A percentile compares a stretch with the other conserved stretches of the same genome.
These are phyloP conservation scores for Euura lappo DNA, from an alignment of 1,140 invertebrate genomes.

Conservation along the genomic window DNA sequence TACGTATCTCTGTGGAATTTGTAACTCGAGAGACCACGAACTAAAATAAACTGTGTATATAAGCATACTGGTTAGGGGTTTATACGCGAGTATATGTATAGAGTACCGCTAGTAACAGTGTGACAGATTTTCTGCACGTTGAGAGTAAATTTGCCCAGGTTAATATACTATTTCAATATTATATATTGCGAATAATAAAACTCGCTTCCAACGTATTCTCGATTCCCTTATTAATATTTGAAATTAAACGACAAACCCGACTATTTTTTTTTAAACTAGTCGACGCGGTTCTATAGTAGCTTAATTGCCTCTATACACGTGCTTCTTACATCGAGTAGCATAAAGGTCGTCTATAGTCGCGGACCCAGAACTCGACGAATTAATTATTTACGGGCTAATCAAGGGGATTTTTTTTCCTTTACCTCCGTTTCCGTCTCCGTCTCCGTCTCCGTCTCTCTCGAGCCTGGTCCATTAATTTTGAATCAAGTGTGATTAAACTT, in stretches of 20 bases:
- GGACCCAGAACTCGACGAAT: not conserved
- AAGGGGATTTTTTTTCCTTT: not conserved
- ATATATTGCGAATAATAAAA: not conserved
- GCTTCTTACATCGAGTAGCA: too few species aligned
- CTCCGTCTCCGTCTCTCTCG: not conserved
- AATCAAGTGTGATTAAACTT: not conserved
- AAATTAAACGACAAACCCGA: too few species aligned
- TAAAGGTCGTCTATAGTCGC: not conserved
- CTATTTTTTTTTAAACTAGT: too few species aligned
- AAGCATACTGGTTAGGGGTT: not conserved
- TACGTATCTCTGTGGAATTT: conserved; percentile 4
- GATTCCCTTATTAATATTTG: too few species aligned
- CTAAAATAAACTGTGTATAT: not conserved
- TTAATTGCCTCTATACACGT: too few species aligned
- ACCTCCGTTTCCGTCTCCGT: not conserved
- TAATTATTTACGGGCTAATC: not conserved
- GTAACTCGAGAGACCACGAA: not conserved
- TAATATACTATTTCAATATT: not conserved
- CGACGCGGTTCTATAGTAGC: too few species aligned
- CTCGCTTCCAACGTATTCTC: not conserved
- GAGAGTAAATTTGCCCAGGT: not conserved
- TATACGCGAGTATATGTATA: not conserved
- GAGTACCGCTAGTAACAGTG: not conserved
- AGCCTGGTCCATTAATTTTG: not conserved
- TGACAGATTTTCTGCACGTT: not conserved